phyloP scores from a whole-genome alignment of 2,888 invertebrate genomes.

The Octodonta nipae region DNA sequence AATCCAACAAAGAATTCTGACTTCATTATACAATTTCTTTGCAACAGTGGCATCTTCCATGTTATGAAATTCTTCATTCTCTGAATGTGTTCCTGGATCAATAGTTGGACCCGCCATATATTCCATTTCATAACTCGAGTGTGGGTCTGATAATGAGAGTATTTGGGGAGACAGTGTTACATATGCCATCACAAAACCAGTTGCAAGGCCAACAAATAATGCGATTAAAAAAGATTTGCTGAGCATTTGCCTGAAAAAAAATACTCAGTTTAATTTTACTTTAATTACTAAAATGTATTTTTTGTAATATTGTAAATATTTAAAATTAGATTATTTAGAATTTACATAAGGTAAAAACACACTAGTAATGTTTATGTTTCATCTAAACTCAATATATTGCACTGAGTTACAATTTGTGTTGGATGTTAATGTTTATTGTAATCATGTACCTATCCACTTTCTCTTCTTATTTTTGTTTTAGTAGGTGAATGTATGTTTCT shows the following conservation, averaged over 20 bases:
- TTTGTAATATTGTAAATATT: not conserved
- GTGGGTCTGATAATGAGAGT: conserved; percentile 26
- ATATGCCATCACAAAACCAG: conserved; percentile 67
- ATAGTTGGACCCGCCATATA: conserved; percentile 21
- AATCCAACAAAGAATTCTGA: conserved; percentile 89
- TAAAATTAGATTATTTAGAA: too few relatives aligned
- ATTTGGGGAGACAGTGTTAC: conserved; percentile 31
- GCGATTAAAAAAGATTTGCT: conserved; percentile 59
- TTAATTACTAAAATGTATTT: too few relatives aligned
- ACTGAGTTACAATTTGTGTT: too few relatives aligned
- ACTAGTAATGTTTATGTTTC: too few relatives aligned
- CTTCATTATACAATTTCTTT: conserved; percentile 57
- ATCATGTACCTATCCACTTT: too few relatives aligned
- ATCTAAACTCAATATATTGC: too few relatives aligned
- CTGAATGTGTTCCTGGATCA: conserved; percentile 23
- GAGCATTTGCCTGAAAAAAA: conserved; percentile 32
- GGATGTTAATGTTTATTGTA: too few relatives aligned
- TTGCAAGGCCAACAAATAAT: conserved; percentile 56
- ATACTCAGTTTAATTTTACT: not conserved
- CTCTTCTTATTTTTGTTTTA: too few relatives aligned
- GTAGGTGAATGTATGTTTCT: too few relatives aligned
- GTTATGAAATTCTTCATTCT: conserved; percentile 27
- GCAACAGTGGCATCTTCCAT: conserved; percentile 52
- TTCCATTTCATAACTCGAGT: conserved; percentile 22
- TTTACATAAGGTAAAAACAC: too few relatives aligned